Base-by-base conservation (phyloP, 2,113 vertebrate genomes). In the Trichomycterus rosablanca region DNA sequence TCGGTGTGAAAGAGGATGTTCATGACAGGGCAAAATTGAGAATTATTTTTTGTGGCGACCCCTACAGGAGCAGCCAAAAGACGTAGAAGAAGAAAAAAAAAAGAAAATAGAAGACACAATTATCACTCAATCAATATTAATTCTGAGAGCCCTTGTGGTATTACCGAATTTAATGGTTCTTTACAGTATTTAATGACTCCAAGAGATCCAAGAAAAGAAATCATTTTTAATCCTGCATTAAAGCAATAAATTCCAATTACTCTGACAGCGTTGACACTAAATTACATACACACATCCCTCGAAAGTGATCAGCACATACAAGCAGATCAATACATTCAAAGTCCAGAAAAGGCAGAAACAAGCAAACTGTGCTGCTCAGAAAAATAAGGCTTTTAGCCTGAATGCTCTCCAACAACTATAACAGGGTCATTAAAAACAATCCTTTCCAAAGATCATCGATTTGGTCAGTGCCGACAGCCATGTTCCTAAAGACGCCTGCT, bases 241-340 rank as follows among this genome's bases (percentile, higher is more conserved):
- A 45, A 59, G 66, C 35, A 71, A 68, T 72, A 44, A 78, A 76
- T 75, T 71, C 73, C 71, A 84, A 85, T 87, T 83, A 86, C 63
- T 48, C 66, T 74, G 40, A 37, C 67, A 55, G 66, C 35, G 57
- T 73, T 77, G 81, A 85, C 79, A 72, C 63, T 77, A 79, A 73
- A 74, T 53, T 69, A 68, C 67, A 37, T 72, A 62, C 68, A 30
- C 22, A 20, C 18, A 32, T 50, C 53, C 69, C 53, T 72, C 64
- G 64, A 66, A 70, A 68, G 74, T 81, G n/a, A n/a, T n/a, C 81
- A 84, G 71, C 72, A 61, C 74, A 75, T 73, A 74, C 68, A n/a
- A n/a, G n/a, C 80, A 79, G 80, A 84, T 88, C 84, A 78, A 87
- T 83, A 35, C 26, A 40, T 66, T 70, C 63, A 54, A 63, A 71